phyloP scores from a whole-genome alignment of 2,888 invertebrate species.

The Amiota communis region DNA sequence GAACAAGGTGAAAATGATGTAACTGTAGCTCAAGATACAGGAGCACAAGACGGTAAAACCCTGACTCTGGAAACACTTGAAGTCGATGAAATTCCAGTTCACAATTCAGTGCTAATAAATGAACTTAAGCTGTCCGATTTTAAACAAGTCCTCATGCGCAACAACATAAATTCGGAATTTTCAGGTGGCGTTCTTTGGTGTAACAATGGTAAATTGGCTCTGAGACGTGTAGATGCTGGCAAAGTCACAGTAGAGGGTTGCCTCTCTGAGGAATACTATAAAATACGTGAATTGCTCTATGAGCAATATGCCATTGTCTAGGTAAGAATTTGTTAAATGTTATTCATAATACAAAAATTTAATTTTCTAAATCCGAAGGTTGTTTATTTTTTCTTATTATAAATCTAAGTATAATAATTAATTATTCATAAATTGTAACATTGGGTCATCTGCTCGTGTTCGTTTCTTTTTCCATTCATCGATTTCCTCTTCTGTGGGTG shows the following conservation, averaged over 20 bases:
- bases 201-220: conserved; percentile 90
- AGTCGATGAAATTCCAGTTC: conserved; percentile 77
- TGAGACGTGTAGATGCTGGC: conserved; percentile 92
- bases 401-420: conserved; percentile 4
- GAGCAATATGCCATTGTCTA: conserved; percentile 97
- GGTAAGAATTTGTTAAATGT: conserved; percentile 44
- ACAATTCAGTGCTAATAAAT: conserved; percentile 92
- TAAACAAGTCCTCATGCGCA: conserved; percentile 83
- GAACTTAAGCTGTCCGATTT: conserved; percentile 94
- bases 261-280: conserved; percentile 94
- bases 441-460: conserved; percentile 91
- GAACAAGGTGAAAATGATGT: conserved; percentile 71
- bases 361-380: neutral
- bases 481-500: conserved; percentile 92
- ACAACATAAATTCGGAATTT: conserved; percentile 89
- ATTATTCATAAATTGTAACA: conserved; percentile 81
- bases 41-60: conserved; percentile 75
- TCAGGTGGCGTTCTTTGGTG: conserved; percentile 94
- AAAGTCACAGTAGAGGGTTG: conserved; percentile 95
- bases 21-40: conserved; percentile 59
- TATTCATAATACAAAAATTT: neutral
- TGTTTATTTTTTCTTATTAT: neutral
- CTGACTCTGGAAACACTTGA: conserved; percentile 81
- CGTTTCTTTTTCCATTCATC: conserved; percentile 94
- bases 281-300: conserved; percentile 92